Conservation (phyloP, 2,888 invertebrate species). For the Scaeva pyrastri region DNA sequence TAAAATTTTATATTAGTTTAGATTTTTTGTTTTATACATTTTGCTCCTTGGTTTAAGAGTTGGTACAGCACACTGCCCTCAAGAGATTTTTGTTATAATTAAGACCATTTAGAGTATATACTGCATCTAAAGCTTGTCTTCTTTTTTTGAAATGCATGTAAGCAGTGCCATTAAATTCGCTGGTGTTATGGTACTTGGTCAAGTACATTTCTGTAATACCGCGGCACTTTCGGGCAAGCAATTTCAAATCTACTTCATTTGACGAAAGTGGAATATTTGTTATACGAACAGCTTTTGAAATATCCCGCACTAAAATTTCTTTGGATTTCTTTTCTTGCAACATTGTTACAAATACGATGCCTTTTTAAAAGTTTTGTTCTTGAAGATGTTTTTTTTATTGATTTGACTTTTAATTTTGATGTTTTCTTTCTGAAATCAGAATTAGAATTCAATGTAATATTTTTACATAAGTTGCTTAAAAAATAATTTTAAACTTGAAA, state of each 20-base stretch:
- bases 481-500: neutral
- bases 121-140: conserved; percentile 39
- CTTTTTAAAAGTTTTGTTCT: neutral
- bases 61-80: conserved; percentile 4
- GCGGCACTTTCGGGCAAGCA: conserved; percentile 3
- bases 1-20: too few relatives aligned
- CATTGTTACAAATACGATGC: neutral
- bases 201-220: conserved; percentile 43
- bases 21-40: neutral
- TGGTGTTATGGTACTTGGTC: conserved; percentile 10
- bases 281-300: conserved; percentile 38
- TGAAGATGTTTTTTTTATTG: neutral
- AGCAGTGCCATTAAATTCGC: conserved; percentile 42
- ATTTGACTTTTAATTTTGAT: neutral
- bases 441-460: neutral
- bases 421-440: neutral
- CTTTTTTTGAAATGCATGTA: conserved; percentile 51
- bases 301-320: conserved; percentile 26
- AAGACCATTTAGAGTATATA: conserved; percentile 31
- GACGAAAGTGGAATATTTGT: conserved; percentile 30
- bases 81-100: conserved; percentile 35
- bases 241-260: conserved; percentile 23
- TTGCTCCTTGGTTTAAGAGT: neutral
- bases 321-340: neutral
- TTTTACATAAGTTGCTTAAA: neutral